phyloP scores from a whole-genome alignment of 2,113 vertebrate genomes.

The Dipodomys merriami region DNA sequence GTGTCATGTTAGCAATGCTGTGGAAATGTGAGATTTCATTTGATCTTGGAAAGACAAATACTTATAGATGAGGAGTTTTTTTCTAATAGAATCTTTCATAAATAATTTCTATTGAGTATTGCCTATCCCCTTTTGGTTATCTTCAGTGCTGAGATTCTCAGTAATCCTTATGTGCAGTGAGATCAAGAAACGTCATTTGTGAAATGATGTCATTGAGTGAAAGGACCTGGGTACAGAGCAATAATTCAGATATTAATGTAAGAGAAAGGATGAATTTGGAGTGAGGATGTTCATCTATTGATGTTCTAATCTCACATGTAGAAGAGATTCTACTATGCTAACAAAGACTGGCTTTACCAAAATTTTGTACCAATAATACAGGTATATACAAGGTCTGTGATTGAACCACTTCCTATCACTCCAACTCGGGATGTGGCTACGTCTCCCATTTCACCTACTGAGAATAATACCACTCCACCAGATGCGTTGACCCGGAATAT shows the following conservation, averaged over 20 bases:
- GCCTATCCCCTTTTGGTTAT: neutral
- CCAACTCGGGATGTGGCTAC: constrained; percentile 94
- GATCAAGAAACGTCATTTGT: neutral
- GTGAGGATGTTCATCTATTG: constrained; percentile 25
- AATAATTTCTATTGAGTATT: constrained; percentile 27
- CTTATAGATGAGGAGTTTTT: neutral
- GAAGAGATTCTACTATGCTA: constrained; percentile 19
- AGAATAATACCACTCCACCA: constrained; percentile 83
- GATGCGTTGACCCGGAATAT: constrained; percentile 88
- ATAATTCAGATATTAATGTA: neutral
- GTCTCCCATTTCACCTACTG: constrained; percentile 90
- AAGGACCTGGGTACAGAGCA: neutral
- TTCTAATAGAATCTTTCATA: neutral
- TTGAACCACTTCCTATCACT: constrained; percentile 92
- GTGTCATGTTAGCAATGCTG: neutral
- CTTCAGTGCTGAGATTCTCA: neutral
- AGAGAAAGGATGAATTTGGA: constrained; percentile 25
- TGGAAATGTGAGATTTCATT: constrained; percentile 1
- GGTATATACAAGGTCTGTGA: constrained; percentile 98
- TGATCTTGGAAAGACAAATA: constrained; percentile 12
- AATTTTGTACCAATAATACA: constrained; percentile 78
- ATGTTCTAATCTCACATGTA: neutral
- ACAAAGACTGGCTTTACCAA: constrained; percentile 49
- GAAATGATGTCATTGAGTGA: neutral
- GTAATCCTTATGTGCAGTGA: neutral